A percentile compares a stretch with the other conserved stretches of the same genome.
phyloP scores from a whole-genome alignment of 2,797 vertebrate species.

The Agapornis canus region DNA sequence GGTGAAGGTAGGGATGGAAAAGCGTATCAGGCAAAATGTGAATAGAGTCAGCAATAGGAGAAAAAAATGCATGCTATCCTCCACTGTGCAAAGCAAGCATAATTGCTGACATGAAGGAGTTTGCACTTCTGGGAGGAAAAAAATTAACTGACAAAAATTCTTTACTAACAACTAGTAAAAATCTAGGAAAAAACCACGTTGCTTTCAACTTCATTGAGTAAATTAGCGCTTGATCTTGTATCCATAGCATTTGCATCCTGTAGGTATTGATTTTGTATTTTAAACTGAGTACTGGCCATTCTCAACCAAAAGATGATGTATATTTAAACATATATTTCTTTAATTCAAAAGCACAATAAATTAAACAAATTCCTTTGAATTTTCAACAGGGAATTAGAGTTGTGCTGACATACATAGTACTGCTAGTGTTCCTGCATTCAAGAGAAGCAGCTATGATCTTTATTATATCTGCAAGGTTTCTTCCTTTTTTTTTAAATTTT shows the following conservation, averaged over 20 bases:
- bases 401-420: neutral
- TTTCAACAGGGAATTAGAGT: neutral
- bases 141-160: neutral
- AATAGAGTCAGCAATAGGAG: slow-evolving; percentile 53
- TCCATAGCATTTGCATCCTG: neutral
- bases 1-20: slow-evolving; percentile 48
- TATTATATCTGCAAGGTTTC: neutral
- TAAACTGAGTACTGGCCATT: neutral
- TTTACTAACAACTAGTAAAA: neutral
- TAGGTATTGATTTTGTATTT: neutral
- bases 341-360: neutral
- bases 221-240: neutral
- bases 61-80: slow-evolving; percentile 39
- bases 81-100: slow-evolving; percentile 28
- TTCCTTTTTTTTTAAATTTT: neutral
- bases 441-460: neutral
- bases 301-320: neutral
- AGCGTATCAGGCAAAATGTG: slow-evolving; percentile 37
- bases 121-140: neutral
- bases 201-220: neutral
- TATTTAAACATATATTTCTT: neutral
- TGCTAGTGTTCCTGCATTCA: neutral
- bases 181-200: neutral
- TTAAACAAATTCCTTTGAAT: neutral
- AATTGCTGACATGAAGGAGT: neutral